phyloP scores from a whole-genome alignment of 2,113 vertebrate species.

The Carlito syrichta region DNA sequence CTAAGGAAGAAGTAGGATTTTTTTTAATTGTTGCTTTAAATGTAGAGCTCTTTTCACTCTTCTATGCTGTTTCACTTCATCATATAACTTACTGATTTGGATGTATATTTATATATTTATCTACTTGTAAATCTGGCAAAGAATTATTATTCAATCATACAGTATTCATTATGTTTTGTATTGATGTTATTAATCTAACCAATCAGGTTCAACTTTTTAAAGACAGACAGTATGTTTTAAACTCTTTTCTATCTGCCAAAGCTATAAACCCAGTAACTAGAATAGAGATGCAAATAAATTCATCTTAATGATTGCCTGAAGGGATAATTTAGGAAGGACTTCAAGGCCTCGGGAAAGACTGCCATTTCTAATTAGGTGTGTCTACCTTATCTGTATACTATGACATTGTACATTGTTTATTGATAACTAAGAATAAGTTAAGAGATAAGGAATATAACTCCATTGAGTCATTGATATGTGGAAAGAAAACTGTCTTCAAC shows the following conservation, averaged over 20 bases:
- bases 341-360: not conserved
- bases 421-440: not conserved
- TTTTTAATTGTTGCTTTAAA: not conserved
- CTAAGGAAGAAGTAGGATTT: not conserved
- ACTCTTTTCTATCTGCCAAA: not conserved
- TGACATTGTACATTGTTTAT: not conserved
- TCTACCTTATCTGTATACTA: not conserved
- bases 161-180: not conserved
- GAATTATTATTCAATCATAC: not conserved
- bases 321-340: not conserved
- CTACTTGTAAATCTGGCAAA: not conserved
- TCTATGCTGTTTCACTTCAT: not conserved
- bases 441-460: not conserved
- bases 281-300: not conserved
- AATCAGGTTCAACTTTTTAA: not conserved
- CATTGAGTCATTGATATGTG: not conserved
- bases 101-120: not conserved
- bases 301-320: not conserved
- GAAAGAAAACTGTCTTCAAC: not conserved
- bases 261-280: not conserved
- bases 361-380: not conserved
- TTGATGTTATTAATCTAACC: not conserved
- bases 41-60: not conserved
- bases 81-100: not conserved
- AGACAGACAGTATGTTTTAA: not conserved